Evolutionary conservation across 2,888 invertebrate genomes (phyloP).

Genomic region (Cryptophagus acutangulus): DNA sequence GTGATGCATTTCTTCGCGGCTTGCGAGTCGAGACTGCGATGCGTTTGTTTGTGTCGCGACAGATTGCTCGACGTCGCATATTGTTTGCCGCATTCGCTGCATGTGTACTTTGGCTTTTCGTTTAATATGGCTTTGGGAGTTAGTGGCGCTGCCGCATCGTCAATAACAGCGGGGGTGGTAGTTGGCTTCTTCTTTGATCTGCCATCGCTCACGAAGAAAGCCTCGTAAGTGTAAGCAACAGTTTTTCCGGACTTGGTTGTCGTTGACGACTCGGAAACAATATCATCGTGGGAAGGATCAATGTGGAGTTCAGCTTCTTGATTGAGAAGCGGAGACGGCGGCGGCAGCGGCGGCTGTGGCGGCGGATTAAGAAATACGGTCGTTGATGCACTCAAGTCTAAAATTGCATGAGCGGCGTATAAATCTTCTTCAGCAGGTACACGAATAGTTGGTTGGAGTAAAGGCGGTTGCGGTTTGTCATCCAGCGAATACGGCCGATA

Average conservation of each 20-base stretch:
- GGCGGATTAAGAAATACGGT: conserved; percentile 64
- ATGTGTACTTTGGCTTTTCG: conserved; percentile 60
- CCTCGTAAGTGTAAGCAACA: conserved; percentile 84
- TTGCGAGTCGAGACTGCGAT: conserved; percentile 86
- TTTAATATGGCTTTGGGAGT: conserved; percentile 28
- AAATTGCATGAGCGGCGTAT: conserved; percentile 82
- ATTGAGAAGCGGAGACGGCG: conserved; percentile 20
- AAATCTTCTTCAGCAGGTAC: conserved; percentile 75
- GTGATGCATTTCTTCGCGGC: conserved; percentile 91
- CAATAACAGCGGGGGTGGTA: no score
- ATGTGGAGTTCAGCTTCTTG: background rate
- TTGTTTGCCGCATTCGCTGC: conserved; percentile 85
- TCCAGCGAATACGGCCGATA: conserved; percentile 82
- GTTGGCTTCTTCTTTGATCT: conserved; percentile 60
- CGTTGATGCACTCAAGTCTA: conserved; percentile 83
- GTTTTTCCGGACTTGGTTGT: conserved; percentile 56
- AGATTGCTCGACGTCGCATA: conserved; percentile 88
- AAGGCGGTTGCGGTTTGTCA: conserved; percentile 50
- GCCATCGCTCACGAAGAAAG: conserved; percentile 87
- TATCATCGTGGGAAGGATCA: background rate
- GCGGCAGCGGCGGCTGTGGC: conserved; percentile 22
- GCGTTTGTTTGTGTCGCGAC: conserved; percentile 86
- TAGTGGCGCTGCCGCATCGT: conserved; percentile 29
- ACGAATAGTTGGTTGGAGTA: conserved; percentile 51
- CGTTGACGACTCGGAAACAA: background rate